Evolutionary conservation across 2,797 vertebrate genomes (phyloP), one percentile per base, ranked within the genome.

Genomic region (Rhynchonycteris naso): DNA sequence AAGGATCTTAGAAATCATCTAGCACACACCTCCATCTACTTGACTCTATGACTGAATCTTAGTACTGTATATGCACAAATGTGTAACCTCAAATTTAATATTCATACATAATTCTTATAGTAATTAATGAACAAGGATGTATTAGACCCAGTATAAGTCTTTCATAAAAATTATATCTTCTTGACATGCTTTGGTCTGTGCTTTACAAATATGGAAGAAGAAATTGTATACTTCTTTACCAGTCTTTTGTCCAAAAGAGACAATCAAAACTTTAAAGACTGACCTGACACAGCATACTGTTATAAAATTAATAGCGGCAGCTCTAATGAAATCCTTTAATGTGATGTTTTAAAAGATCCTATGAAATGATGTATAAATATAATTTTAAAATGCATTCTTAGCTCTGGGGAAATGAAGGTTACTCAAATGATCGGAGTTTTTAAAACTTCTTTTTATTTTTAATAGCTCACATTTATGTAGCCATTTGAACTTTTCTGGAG

Each of bases 191-290:
- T 82, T 50, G 26, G 33, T 38, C 61, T 88, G 10, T 18, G n/a
- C 56, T 68, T 72, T 54, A 58, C 10, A 56, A 86, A 88, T 59
- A 33, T 2, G 5, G 24, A 82, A 82, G 35, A 74, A 86, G 6
- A 6, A 80, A 74, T 1, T 68, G 16, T 91, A 86, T 93, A 80
- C 93, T 96, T 75, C 61, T 92, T 78, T 10, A 94, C 58, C 75
- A 87, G 43, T 59, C 94, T 68, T 92, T 58, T 94, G 93, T 97
- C 89, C 96, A 94, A 95, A 97, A 52, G 35, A 69, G 30, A 35
- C 78, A 96, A 94, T 96, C 95, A 91, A 52, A 96, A 90, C 91
- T 98, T 87, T 90, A 93, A 92, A 97, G 96, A 33, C 88, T 91
- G 71, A 88, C 91, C 90, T 82, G 54, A 76, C 88, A 71, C 11